phyloP scores from a whole-genome alignment of 2,888 invertebrate genomes.

The Phalangium opilio region DNA sequence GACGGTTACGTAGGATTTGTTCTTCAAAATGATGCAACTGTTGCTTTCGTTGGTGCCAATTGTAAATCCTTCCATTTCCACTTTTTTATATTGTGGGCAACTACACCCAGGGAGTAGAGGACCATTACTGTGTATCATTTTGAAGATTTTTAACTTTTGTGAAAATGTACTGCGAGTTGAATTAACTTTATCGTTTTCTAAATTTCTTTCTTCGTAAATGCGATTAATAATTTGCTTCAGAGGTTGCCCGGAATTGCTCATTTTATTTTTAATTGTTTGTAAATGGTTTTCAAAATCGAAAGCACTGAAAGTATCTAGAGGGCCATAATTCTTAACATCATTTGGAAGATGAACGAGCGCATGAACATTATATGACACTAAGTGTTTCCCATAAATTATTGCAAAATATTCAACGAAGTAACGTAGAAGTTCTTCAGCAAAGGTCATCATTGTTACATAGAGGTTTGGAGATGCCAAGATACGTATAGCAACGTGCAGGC shows the following conservation, averaged over 20 bases:
- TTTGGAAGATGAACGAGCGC: constrained; percentile 21
- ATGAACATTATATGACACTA: constrained; percentile 24
- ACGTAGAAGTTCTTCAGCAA: too few species aligned
- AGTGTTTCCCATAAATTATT: constrained; percentile 18
- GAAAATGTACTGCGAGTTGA: not conserved
- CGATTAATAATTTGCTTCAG: not conserved
- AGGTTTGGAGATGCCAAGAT: constrained; percentile 12
- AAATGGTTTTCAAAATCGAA: constrained; percentile 22
- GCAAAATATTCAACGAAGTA: constrained; percentile 19
- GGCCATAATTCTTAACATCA: constrained; percentile 20
- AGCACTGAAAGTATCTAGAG: constrained; percentile 19
- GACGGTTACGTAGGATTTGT: not conserved
- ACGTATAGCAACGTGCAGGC: constrained; percentile 17
- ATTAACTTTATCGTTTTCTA: too few species aligned
- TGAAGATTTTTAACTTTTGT: not conserved
- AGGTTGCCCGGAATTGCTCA: constrained; percentile 1
- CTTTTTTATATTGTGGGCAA: not conserved
- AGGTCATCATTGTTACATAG: too few species aligned
- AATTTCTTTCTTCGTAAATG: not conserved
- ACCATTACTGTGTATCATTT: not conserved
- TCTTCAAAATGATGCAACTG: not conserved
- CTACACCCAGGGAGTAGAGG: not conserved
- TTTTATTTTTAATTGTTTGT: constrained; percentile 18
- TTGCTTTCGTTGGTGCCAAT: not conserved
- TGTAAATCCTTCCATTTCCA: not conserved